Conservation (phyloP, 2,113 vertebrate species). For the Ariopsis seemanni region DNA sequence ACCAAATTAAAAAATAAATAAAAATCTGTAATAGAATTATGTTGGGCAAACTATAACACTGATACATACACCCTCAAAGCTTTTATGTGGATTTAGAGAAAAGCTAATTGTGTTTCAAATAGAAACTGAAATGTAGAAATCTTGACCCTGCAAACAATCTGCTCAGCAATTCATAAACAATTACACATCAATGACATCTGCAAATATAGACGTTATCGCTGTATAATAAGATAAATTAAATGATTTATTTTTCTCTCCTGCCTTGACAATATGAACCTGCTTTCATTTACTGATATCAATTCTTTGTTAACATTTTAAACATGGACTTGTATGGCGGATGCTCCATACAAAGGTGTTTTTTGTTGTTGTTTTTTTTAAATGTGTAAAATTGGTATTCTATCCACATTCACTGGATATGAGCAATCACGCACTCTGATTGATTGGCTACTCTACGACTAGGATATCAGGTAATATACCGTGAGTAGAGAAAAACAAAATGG, state of each 20-base stretch:
- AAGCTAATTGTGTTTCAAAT: background rate
- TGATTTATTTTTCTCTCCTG: background rate
- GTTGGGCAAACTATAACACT: background rate
- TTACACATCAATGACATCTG: background rate
- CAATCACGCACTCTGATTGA: too few relatives aligned
- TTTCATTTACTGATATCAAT: background rate
- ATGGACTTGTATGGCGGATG: background rate
- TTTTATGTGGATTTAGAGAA: background rate
- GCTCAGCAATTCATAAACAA: background rate
- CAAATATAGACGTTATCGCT: background rate
- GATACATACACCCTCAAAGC: background rate
- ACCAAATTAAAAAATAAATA: background rate
- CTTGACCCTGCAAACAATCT: background rate
- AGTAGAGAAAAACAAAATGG: too few relatives aligned
- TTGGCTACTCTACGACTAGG: too few relatives aligned
- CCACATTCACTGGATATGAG: too few relatives aligned
- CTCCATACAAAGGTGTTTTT: background rate
- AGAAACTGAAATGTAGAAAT: background rate
- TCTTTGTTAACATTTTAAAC: background rate
- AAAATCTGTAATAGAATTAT: background rate
- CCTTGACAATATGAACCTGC: background rate
- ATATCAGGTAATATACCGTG: too few relatives aligned
- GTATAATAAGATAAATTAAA: background rate
- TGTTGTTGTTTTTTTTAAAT: background rate
- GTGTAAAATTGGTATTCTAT: background rate